A percentile compares a stretch with the other conserved stretches of the same genome.
Evolutionary conservation across 2,113 vertebrate genomes (phyloP).

Genomic region (Perca fluviatilis): DNA sequence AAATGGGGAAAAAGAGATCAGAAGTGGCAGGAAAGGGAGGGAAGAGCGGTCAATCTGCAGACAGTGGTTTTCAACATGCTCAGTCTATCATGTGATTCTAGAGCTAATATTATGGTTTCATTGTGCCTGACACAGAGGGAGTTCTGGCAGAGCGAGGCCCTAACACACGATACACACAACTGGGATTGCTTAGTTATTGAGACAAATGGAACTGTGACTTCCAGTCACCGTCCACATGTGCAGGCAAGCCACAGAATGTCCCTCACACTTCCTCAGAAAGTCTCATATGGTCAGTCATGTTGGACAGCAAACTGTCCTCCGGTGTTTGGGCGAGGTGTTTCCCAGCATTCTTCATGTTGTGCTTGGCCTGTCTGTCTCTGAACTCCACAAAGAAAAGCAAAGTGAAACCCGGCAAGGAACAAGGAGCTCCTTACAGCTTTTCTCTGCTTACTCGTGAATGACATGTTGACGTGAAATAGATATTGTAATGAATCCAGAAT

Average conservation of each 20-base stretch:
- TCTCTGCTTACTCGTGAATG: conserved; percentile 27
- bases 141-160: conserved; percentile 56
- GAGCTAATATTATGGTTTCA: conserved; percentile 77
- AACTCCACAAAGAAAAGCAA: conserved; percentile 18
- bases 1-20: conserved; percentile 42
- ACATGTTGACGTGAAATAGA: conserved; percentile 28
- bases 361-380: conserved; percentile 56
- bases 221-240: conserved; percentile 40
- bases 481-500: conserved; percentile 42
- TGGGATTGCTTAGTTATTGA: conserved; percentile 36
- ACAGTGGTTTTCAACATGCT: conserved; percentile 72
- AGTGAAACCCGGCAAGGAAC: conserved; percentile 39
- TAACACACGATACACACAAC: conserved; percentile 34
- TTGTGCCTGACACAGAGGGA: conserved; percentile 65
- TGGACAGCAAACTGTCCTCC: conserved; percentile 36
- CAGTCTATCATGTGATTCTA: conserved; percentile 65
- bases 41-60: conserved; percentile 64
- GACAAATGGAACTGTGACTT: conserved; percentile 50
- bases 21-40: conserved; percentile 67
- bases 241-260: conserved; percentile 58
- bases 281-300: conserved; percentile 24
- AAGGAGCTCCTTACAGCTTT: conserved; percentile 34
- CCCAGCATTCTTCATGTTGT: conserved; percentile 62
- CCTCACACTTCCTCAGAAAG: conserved; percentile 42
- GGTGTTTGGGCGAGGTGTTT: conserved; percentile 42